A percentile compares a stretch with the other conserved stretches of the same genome.
Conservation (phyloP, 2,797 vertebrate genomes). For the Smutsia temminckii region DNA sequence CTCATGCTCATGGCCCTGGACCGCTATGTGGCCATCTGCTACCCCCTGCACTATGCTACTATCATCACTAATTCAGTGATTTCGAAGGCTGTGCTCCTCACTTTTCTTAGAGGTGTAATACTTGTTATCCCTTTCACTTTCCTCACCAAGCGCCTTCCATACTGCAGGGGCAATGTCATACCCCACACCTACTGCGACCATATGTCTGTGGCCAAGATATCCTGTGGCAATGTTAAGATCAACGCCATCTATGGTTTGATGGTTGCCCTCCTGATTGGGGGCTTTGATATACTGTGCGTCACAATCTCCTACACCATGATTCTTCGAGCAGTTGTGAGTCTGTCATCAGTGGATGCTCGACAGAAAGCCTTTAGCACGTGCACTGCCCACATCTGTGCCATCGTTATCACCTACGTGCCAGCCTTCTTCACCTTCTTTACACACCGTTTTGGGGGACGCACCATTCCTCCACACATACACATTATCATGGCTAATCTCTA, state of each 20-base stretch:
- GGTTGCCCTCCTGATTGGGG: constrained; percentile 61
- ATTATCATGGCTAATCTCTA: constrained; percentile 78
- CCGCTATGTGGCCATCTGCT: constrained; percentile 85
- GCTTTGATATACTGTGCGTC: constrained; percentile 71
- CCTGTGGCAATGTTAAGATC: constrained; percentile 60
- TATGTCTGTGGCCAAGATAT: constrained; percentile 71
- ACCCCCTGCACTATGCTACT: constrained; percentile 81
- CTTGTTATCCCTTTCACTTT: constrained; percentile 75
- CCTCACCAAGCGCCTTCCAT: constrained; percentile 73
- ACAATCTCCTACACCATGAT: constrained; percentile 64
- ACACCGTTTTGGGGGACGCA: constrained; percentile 59
- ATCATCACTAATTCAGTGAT: constrained; percentile 83
- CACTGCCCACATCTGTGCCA: constrained; percentile 60
- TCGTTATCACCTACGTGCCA: constrained; percentile 68
- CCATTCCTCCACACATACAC: constrained; percentile 66
- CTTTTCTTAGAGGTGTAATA: constrained; percentile 74
- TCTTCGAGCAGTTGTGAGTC: constrained; percentile 40
- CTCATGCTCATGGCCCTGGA: constrained; percentile 87
- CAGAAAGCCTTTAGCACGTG: constrained; percentile 71
- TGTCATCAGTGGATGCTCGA: constrained; percentile 55
- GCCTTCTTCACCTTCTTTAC: constrained; percentile 75
- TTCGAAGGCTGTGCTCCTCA: constrained; percentile 70
- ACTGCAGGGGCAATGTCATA: constrained; percentile 75
- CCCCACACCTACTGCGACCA: constrained; percentile 74
- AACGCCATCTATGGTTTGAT: constrained; percentile 63